Base-by-base conservation (phyloP, 2,797 vertebrate genomes). In the Microctenopoma lineatum region DNA sequence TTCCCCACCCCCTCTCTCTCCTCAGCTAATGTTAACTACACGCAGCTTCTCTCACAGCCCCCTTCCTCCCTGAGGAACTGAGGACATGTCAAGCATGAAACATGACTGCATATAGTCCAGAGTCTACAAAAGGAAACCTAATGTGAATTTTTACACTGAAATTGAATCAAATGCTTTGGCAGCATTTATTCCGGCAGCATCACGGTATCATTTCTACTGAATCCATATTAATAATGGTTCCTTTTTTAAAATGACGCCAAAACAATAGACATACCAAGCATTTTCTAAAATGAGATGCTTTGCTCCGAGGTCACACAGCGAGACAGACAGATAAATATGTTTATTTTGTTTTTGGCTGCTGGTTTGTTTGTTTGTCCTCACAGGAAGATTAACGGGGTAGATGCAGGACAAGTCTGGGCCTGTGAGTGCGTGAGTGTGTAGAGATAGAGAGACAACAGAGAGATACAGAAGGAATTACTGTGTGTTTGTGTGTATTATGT, bases 41-140 rank as follows among this genome's bases (percentile, higher is more conserved):
- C 59, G 75, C 70, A 54, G 70, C 73, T 65, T 21, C 65, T 36
- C 69, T 54, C 36, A 16, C 39, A 27, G 38, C 66, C 81, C 70
- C 46, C 65, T 73, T 71, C 68, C 51, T 63, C 71, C 70, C 81
- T 0, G 3, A 84, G 81, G 76, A 79, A 15, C 71, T 25, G 52
- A 71, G 55, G 77, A 86, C 34, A 7, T 77, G 78, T 74, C 80
- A 84, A 76, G 79, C 84, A 87, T 87, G 79, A 88, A 81, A 84
- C 66, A 87, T 77, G 61, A 78, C 45, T 65, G 56, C 52, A 75
- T 16, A 39, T 4, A 61, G 54, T 71, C 62, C 53, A 69, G 41
- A 38, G 47, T 52, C 29, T 10, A 44, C 14, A 51, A 67, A 48
- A 32, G 13, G 27, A 46, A 57, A 44, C 13, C 15, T 36, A 15